Evolutionary conservation across 92 coral and sea anemone genomes (phyloP), one percentile per base, ranked within the genome.

Genomic region (Heteractis magnifica): DNA sequence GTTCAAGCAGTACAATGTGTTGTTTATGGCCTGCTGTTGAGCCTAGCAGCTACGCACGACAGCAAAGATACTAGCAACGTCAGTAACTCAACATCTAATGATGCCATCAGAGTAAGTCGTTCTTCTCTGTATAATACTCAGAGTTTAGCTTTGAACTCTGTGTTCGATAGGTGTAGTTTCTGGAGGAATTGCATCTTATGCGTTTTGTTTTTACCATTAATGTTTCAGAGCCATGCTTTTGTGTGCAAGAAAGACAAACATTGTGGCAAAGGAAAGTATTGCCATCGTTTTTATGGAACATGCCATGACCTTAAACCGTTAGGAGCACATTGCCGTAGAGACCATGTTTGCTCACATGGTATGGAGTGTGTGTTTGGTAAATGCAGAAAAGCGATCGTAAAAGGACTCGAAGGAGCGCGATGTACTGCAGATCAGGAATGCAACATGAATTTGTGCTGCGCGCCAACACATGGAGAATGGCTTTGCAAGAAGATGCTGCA

Each of bases 281-380:
- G 99, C 65, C 99, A 96, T 87, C 90, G 89, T 51, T 98, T 94
- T 84, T 94, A 96, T 91, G 93, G 96, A 49, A 85, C 88, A 0
- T 96, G 99, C 79, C 98, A 96, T 83, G 81, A 93, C 58, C 90
- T 97, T 83, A 92, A 94, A 80, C 84, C 89, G 44, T 51, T 87
- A 56, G 94, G 89, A 6, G 56, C 84, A 18, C 92, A 85, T 77
- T 96, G 99, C 56, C 90, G 99, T 21, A 94, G 99, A 8, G 84
- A 96, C 75, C 86, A 90, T 73, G 94, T 96, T 83, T 96, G 99
- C 78, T 91, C 97, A 34, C 80, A 79, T 56, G 92, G 93, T 8
- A 80, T 94, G 95, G 98, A 96, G 83, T 96, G 99, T 78, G 95
- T 96, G 82, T 96, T 94, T 79, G 99, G 99, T 16, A 82, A 83